Base-by-base conservation (phyloP, 2,888 invertebrate species). In the Priocnemis perturbator region DNA sequence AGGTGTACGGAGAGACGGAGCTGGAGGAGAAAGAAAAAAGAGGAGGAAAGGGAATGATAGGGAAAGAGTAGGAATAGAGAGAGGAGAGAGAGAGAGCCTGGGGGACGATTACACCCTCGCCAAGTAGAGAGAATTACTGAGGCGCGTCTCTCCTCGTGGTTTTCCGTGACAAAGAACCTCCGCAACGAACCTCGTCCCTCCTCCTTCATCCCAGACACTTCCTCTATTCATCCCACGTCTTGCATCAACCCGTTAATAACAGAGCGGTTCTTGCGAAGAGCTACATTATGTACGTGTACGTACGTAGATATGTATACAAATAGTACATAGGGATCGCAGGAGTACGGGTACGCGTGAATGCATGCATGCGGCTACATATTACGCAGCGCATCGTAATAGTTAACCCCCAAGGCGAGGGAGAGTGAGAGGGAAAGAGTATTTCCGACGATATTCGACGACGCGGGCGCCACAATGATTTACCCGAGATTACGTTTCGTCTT, bases 161-260 rank as follows among this genome's bases (percentile, higher is more conserved):
- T 72, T 64, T 60, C 45, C 44, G 20, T 58, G n/a, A 73, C 60
- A 69, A 74, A 64, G 52, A 73, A 65, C 21, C 44, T 37, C 23
- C n/a, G 58, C 45, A 20, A 37, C 19, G 17, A 60, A 44, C n/a
- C 48, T 48, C 58, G 23, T 20, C 23, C 45, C 37, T 37, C 37
- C 44, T 14, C 44, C 52, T 45, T 45, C 30, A 47, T 57, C 19
- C 48, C 20, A 52, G 60, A 50, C 58, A 68, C 56, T 64, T 66
- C 44, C 66, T 66, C 60, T 45, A 64, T 69, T 72, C 66, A 60
- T 63, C 53, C 17, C 58, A 19, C 44, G 19, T 65, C 21, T 19
- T 48, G 57, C 65, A 57, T 68, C 60, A 53, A 60, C 44, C 37
- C 60, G 65, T 63, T 69, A 69, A 71, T 65, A 69, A 72, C 52